Evolutionary conservation across 2,797 vertebrate genomes (phyloP).

Genomic region (Crypturellus tataupa): DNA sequence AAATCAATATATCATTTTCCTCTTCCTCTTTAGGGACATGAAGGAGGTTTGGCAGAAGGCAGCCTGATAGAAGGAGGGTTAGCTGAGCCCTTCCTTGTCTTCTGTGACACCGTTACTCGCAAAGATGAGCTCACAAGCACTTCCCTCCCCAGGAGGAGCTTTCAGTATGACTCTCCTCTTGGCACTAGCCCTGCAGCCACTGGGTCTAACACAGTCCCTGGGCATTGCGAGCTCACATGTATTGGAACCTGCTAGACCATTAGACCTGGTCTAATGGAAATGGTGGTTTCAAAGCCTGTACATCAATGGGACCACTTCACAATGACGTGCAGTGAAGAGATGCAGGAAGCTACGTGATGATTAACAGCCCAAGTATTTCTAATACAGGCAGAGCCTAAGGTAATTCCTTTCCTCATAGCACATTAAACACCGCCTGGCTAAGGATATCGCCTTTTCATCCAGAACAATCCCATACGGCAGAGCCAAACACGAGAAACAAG

Average conservation of each 20-base stretch:
- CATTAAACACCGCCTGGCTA: not conserved
- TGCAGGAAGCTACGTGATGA: slow-evolving; percentile 4
- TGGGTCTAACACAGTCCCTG: not conserved
- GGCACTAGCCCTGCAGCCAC: slow-evolving; percentile 7
- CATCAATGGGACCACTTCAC: slow-evolving; percentile 26
- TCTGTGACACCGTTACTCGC: not conserved
- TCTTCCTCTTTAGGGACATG: not conserved
- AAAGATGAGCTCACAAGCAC: not conserved
- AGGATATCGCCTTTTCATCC: not conserved
- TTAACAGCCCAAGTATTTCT: slow-evolving; percentile 19
- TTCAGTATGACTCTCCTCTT: slow-evolving; percentile 33
- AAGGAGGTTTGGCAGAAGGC: not conserved
- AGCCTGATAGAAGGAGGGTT: not conserved
- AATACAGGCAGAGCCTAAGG: not conserved
- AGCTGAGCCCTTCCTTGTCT: not conserved
- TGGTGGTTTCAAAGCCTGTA: not conserved
- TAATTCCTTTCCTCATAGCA: slow-evolving; percentile 18
- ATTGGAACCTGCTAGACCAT: slow-evolving; percentile 8
- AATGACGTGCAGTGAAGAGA: not conserved
- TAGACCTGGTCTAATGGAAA: slow-evolving; percentile 59
- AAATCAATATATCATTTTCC: not conserved
- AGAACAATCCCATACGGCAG: not conserved
- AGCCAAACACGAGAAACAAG: not conserved
- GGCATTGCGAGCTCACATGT: not conserved
- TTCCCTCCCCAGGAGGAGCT: not conserved